Evolutionary conservation across 2,888 invertebrate genomes (phyloP).

Genomic region (Arctia plantaginis): DNA sequence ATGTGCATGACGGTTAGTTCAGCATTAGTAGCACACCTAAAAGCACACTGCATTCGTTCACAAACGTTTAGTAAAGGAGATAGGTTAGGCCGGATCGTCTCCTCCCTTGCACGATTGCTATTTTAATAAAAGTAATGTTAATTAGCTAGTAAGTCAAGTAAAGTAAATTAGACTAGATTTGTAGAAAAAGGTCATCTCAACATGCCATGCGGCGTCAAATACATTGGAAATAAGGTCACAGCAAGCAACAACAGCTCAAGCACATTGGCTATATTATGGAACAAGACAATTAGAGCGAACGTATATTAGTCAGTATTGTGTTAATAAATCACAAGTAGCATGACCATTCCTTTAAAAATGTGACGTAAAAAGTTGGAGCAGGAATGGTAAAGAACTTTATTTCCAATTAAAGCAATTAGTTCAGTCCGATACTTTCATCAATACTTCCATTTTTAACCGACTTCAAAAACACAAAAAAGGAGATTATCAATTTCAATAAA

Average conservation of each 20-base stretch:
- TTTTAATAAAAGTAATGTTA: conserved; percentile 1
- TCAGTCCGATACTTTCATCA: background rate
- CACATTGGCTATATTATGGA: conserved; percentile 20
- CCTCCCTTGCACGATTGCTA: conserved; percentile 49
- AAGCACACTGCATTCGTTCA: conserved; percentile 82
- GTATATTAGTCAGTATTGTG: background rate
- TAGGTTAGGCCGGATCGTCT: conserved; percentile 64
- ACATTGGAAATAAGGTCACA: conserved; percentile 7
- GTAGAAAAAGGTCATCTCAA: background rate
- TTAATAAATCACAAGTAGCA: background rate
- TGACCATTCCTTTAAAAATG: background rate
- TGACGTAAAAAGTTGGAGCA: background rate
- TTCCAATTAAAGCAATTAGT: background rate
- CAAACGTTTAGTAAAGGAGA: conserved; percentile 62
- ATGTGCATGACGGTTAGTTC: conserved; percentile 67
- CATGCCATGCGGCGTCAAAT: conserved; percentile 19
- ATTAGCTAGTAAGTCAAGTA: too few species aligned
- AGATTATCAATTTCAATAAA: too few species aligned
- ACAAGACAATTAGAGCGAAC: conserved; percentile 1
- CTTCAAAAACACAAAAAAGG: too few species aligned
- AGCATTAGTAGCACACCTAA: conserved; percentile 81
- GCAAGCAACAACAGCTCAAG: conserved; percentile 18
- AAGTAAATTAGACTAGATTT: too few species aligned
- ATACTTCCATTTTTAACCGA: background rate
- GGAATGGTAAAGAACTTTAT: background rate